Conservation (phyloP, 2,888 invertebrate species). For the Agrilus mali region DNA sequence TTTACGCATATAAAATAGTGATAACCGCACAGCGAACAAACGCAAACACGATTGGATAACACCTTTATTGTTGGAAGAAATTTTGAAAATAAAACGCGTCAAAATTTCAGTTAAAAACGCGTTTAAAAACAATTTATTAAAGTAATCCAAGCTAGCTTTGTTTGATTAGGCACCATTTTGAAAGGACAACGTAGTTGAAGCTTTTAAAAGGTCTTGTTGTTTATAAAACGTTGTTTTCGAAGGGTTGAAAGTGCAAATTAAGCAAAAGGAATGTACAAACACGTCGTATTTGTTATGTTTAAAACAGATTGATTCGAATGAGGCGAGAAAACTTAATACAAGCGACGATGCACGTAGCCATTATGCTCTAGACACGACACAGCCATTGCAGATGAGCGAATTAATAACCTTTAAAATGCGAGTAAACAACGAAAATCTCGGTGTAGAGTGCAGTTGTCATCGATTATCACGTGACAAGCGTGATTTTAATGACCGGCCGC, state of each 20-base stretch:
- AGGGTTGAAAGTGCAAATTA: no score
- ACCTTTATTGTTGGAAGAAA: background rate
- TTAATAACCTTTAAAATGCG: slow-evolving; percentile 44
- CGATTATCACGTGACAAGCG: slow-evolving; percentile 57
- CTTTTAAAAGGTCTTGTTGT: no score
- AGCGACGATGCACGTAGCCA: slow-evolving; percentile 20
- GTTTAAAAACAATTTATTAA: background rate
- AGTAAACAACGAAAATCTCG: slow-evolving; percentile 25
- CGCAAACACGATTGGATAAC: background rate
- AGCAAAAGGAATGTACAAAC: background rate
- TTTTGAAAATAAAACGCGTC: background rate
- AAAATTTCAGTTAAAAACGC: slow-evolving; percentile 10
- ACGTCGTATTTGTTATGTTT: no score
- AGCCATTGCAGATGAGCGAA: slow-evolving; percentile 27
- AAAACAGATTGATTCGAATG: no score
- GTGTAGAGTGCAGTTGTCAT: slow-evolving; percentile 49
- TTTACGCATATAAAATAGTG: slow-evolving; percentile 9
- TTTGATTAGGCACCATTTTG: slow-evolving; percentile 51
- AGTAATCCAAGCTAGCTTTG: slow-evolving; percentile 22
- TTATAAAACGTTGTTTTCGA: no score
- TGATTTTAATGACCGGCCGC: slow-evolving; percentile 55
- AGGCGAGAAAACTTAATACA: background rate
- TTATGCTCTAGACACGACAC: slow-evolving; percentile 20
- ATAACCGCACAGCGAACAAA: slow-evolving; percentile 5
- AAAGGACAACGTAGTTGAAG: slow-evolving; percentile 35